A percentile compares a stretch with the other conserved stretches of the same genome.
Conservation (phyloP, 2,113 vertebrate species). For the Platysteira castanea region DNA sequence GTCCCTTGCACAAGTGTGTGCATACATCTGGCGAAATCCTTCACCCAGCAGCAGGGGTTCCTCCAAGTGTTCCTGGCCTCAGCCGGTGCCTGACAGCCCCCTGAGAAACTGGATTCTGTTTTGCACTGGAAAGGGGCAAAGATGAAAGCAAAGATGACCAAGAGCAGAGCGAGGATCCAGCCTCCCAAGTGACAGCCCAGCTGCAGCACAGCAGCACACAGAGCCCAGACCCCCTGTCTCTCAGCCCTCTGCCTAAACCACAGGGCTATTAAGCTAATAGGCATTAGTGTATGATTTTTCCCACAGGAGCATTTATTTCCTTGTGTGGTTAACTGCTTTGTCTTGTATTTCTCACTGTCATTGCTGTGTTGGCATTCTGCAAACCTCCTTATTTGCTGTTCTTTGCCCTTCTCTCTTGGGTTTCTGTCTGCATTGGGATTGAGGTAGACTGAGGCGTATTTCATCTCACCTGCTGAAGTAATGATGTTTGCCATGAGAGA, state of each 20-base stretch:
- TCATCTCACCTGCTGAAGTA: constrained; percentile 7
- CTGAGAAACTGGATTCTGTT: neutral
- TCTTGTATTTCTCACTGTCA: constrained; percentile 61
- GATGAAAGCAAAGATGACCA: neutral
- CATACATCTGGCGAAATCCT: neutral
- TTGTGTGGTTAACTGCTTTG: constrained; percentile 55
- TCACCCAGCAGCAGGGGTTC: fast-evolving
- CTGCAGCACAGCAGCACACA: neutral
- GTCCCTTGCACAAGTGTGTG: neutral
- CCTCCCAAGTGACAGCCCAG: neutral
- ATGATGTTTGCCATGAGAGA: constrained; percentile 26
- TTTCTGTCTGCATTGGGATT: constrained; percentile 23
- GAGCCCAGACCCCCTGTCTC: constrained; percentile 10
- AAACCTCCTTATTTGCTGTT: constrained; percentile 30
- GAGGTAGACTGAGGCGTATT: neutral
- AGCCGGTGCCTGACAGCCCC: fast-evolving
- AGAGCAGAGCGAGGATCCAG: neutral
- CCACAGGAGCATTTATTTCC: constrained; percentile 59
- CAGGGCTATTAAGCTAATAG: constrained; percentile 69
- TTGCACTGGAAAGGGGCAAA: neutral
- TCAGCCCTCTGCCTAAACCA: constrained; percentile 45
- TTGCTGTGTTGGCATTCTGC: constrained; percentile 46
- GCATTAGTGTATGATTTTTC: constrained; percentile 70
- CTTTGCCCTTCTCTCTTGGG: constrained; percentile 42
- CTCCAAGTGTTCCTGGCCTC: neutral